Evolutionary conservation across 2,797 vertebrate genomes (phyloP).

Genomic region (Pteropus rufus): DNA sequence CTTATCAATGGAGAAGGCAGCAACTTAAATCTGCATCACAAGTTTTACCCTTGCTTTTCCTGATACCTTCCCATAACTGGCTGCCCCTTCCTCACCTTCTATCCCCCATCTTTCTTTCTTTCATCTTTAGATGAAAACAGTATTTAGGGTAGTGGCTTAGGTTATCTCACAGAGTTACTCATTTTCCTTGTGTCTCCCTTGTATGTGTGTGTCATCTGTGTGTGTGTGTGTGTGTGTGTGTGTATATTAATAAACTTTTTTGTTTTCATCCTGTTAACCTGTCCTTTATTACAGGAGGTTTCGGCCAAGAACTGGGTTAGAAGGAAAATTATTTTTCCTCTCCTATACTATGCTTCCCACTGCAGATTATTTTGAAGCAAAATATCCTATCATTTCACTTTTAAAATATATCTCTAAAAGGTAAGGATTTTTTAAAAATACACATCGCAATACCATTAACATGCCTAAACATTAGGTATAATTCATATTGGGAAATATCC

Average conservation of each 20-base stretch:
- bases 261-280: background rate
- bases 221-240: no score
- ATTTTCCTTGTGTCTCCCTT: background rate
- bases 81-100: background rate
- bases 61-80: background rate
- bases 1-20: background rate
- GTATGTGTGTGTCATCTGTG: background rate
- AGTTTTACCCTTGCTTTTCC: background rate
- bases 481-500: background rate
- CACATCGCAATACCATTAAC: background rate
- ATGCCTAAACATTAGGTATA: background rate
- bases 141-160: background rate
- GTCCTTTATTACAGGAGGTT: background rate
- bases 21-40: background rate
- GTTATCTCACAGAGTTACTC: background rate
- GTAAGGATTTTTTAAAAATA: background rate
- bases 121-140: background rate
- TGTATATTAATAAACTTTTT: background rate
- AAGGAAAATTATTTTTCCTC: background rate
- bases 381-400: background rate
- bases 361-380: background rate
- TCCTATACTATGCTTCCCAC: background rate
- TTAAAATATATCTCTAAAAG: background rate
- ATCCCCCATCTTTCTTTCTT: background rate
- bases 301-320: background rate